These are phyloP conservation scores for Sericinus montela DNA, from an alignment of 2,888 invertebrate genomes.

Conservation along the genomic window DNA sequence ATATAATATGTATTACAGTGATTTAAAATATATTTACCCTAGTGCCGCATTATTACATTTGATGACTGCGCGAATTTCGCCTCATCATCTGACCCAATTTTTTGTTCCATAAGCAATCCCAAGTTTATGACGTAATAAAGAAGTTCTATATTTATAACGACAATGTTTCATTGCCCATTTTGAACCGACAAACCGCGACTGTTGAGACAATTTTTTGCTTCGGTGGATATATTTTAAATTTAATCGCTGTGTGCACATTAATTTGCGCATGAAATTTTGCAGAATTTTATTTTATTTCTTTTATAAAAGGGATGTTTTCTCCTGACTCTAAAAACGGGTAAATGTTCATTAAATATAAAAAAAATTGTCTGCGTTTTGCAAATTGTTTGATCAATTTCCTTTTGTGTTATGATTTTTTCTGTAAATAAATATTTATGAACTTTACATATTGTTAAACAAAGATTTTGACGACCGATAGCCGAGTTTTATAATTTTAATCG, in stretches of 20 bases:
- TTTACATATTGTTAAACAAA: too few species aligned
- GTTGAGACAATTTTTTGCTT: conserved; percentile 1
- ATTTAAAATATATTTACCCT: conserved; percentile 5
- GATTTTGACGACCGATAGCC: too few species aligned
- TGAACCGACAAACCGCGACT: conserved; percentile 6
- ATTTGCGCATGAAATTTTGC: background rate
- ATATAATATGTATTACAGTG: too few species aligned
- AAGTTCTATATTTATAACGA: conserved; percentile 19
- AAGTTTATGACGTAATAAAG: conserved; percentile 30
- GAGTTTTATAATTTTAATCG: too few species aligned
- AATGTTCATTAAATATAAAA: too few species aligned
- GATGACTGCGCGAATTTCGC: conserved; percentile 25
- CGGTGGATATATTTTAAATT: conserved; percentile 8
- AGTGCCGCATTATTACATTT: conserved; percentile 2
- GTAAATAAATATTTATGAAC: too few species aligned
- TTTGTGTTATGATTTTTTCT: too few species aligned
- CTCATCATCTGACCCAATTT: conserved; percentile 31
- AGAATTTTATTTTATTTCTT: background rate
- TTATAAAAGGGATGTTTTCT: too few species aligned
- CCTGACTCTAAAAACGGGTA: too few species aligned
- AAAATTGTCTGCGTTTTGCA: too few species aligned
- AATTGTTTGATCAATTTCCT: too few species aligned
- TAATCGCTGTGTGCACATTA: conserved; percentile 7
- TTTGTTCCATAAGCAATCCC: conserved; percentile 29
- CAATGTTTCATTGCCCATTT: conserved; percentile 15